Base-by-base conservation (phyloP, 2,113 vertebrate genomes). In the Hemicordylus capensis region DNA sequence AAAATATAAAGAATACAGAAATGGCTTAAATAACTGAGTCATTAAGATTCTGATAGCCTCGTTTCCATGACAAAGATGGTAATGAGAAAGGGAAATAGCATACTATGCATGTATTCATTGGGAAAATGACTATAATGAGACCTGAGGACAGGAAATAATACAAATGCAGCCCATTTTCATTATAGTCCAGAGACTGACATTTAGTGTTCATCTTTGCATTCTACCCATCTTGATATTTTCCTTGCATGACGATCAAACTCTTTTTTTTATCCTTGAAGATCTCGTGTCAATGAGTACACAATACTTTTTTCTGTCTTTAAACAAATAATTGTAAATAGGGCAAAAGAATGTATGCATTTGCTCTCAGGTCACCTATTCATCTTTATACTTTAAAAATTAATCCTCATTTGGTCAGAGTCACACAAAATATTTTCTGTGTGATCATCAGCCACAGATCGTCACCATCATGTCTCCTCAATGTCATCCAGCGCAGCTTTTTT, bases 41-140 rank as follows among this genome's bases (percentile, higher is more conserved):
- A 92, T 93, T 91, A 92, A 86, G 87, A 89, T 90, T 93, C 90
- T 83, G 75, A 37, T 89, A 91, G 81, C 77, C 78, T 87, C 61
- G 12, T 89, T n/a, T 86, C 70, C 81, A 90, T 80, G 73, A 90
- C 80, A 92, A 89, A 91, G 69, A 93, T 84, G 63, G 73, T 83
- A 92, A 93, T 90, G 88, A 93, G 85, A 88, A 90, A 85, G 89
- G 85, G 90, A 94, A 95, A 92, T 85, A 87, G 83, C 86, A 88
- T 31, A 80, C 73, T 67, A 89, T 78, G 80, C 87, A 79, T 84
- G 87, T 90, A 89, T 92, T 94, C 87, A 89, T 82, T 76, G 83
- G 85, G 76, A 92, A 92, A 92, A 93, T 92, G 86, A 90, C 80
- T 86, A 79, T 89, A 89, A 92, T 88, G 86, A 92, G 94, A 91